A percentile compares a stretch with the other conserved stretches of the same genome.
phyloP scores from a whole-genome alignment of 2,888 invertebrate species.

The Deroplatys truncata region DNA sequence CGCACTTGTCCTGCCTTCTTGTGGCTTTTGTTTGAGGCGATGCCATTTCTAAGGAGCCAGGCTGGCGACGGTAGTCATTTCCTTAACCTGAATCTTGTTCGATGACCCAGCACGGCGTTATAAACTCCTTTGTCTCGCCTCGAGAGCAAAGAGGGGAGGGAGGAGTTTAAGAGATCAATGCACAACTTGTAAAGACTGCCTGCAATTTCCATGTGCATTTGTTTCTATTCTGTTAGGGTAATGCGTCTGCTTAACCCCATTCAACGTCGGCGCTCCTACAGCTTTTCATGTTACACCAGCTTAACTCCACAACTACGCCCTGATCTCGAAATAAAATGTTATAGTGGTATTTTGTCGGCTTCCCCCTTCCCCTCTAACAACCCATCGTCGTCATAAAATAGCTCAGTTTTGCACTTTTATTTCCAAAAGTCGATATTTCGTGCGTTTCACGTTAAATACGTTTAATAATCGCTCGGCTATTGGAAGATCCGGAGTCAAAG shows the following conservation, averaged over 20 bases:
- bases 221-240: neutral
- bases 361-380: no score
- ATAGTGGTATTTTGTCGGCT: no score
- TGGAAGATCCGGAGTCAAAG: no score
- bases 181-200: neutral
- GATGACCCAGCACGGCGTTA: neutral
- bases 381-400: no score
- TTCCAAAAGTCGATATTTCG: no score
- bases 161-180: neutral
- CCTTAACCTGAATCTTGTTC: neutral
- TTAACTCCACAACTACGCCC: neutral
- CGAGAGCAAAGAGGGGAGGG: neutral
- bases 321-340: no score
- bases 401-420: no score
- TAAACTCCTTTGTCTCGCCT: neutral
- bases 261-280: neutral
- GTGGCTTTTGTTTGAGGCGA: slow-evolving; percentile 22
- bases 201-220: neutral
- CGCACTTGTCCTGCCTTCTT: neutral
- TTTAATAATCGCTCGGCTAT: no score
- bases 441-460: no score
- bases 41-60: neutral
- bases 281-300: neutral
- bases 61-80: neutral
- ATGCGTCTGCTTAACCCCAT: neutral